Evolutionary conservation across 30 jellyfish, hydroid and myxozoan species (phyloP), one percentile per base, ranked within the genome.

Genomic region (Pelagia noctiluca): DNA sequence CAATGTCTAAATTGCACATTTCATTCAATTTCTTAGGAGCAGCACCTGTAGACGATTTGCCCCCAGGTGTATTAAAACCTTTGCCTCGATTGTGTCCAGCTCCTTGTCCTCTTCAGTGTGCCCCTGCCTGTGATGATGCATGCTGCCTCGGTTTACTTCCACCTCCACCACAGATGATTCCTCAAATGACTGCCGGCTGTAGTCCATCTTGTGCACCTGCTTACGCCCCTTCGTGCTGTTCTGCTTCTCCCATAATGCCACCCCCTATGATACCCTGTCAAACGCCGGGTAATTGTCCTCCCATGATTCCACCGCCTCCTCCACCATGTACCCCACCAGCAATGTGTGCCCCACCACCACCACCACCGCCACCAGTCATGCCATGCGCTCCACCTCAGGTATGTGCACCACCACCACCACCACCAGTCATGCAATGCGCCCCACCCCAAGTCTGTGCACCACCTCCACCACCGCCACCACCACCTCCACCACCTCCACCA

Each of bases 241-340:
- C 91, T 35, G 91, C 91, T 73, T 63, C 84, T 50, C 91, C 91
- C 76, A 21, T 81, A 47, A 81, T 81, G 91, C 96, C 96, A 77
- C 91, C 96, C 1, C 96, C 91, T 29, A 82, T 67, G 83, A 68
- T 74, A 28, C 96, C 96, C 68, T 52, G 68, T 19, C 68, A 72
- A 46, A 54, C 85, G 7, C 70, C 69, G n/a, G 71, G 48, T 13
- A 72, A 54, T 16, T 61, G 52, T 35, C 75, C 61, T 57, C 91
- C 91, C 50, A 19, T 67, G 38, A 67, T 81, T 72, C 96, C 96
- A 67, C 91, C 96, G 0, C 96, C 91, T 35, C 90, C 90, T 26
- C 87, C 78, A 46, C 64, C 30, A 21, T 81, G 89, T 75, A 85
- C 83, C 11, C 92, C 92, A 49, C 92, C 85, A 1, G 92, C 96